A percentile compares a stretch with the other conserved stretches of the same genome.
phyloP scores from a whole-genome alignment of 2,888 invertebrate genomes.

The Entomobrya multifasciata region DNA sequence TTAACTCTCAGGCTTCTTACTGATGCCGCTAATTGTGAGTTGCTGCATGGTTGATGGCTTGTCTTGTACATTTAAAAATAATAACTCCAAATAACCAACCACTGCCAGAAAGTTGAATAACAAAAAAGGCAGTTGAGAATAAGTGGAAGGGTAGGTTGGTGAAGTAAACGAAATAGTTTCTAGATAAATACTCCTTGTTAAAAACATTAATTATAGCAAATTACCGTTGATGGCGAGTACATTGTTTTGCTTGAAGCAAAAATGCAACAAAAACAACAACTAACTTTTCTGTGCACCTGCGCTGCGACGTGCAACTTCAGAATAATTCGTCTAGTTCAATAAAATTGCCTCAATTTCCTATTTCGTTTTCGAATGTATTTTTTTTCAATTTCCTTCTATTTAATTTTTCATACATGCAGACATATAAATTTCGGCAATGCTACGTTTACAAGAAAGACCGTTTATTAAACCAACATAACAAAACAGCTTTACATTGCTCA shows the following conservation, averaged over 20 bases:
- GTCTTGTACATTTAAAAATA: neutral
- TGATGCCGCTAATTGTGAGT: constrained; percentile 11
- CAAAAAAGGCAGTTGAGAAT: neutral
- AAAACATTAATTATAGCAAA: constrained; percentile 27
- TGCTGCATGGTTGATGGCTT: neutral
- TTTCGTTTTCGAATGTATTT: no score
- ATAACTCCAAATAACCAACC: neutral
- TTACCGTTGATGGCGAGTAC: neutral
- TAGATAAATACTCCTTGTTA: neutral
- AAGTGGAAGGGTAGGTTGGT: neutral
- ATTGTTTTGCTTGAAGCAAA: neutral
- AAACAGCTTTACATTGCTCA: no score
- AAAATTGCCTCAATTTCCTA: constrained; percentile 22
- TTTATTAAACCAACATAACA: no score
- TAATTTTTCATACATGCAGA: neutral
- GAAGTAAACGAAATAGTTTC: no score
- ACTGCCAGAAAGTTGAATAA: constrained; percentile 17
- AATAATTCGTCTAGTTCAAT: neutral
- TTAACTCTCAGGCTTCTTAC: neutral
- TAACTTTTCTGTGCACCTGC: neutral
- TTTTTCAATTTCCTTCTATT: neutral
- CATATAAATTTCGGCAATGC: no score
- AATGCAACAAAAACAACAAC: neutral
- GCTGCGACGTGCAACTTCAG: neutral
- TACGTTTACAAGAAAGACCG: no score